Evolutionary conservation across 2,113 vertebrate species (phyloP).

Genomic region (Callorhinus ursinus): DNA sequence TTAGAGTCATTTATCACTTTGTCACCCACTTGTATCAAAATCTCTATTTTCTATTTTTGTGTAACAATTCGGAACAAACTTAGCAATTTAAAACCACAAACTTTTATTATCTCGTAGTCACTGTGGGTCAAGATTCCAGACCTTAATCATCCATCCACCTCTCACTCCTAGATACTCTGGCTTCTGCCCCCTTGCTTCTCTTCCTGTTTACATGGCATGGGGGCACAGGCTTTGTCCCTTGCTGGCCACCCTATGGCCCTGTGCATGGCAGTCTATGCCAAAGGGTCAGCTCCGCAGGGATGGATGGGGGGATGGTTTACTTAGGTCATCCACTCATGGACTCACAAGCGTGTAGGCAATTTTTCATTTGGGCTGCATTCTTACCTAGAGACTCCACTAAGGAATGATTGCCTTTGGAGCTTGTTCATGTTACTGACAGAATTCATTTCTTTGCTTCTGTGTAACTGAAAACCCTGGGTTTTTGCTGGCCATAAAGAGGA

Average conservation of each 20-base stretch:
- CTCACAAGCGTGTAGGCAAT: background rate
- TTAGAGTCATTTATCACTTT: background rate
- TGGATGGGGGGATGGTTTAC: background rate
- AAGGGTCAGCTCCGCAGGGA: background rate
- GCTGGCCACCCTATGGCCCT: background rate
- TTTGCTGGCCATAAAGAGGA: background rate
- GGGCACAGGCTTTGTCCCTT: background rate
- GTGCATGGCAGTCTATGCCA: background rate
- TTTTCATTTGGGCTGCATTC: background rate
- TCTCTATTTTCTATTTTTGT: background rate
- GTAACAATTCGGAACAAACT: background rate
- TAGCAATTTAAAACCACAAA: background rate
- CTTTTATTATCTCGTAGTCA: background rate
- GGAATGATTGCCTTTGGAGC: background rate
- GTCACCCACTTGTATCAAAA: background rate
- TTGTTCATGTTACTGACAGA: background rate
- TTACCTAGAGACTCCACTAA: background rate
- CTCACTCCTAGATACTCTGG: background rate
- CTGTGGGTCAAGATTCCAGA: background rate
- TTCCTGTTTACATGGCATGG: background rate
- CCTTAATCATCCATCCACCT: background rate
- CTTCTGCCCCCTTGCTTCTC: background rate
- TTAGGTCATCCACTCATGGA: background rate
- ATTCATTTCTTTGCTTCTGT: background rate
- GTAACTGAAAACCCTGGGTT: background rate